These are phyloP conservation scores for Linyphia triangularis DNA, from an alignment of 2,888 invertebrate species.

Conservation along the genomic window DNA sequence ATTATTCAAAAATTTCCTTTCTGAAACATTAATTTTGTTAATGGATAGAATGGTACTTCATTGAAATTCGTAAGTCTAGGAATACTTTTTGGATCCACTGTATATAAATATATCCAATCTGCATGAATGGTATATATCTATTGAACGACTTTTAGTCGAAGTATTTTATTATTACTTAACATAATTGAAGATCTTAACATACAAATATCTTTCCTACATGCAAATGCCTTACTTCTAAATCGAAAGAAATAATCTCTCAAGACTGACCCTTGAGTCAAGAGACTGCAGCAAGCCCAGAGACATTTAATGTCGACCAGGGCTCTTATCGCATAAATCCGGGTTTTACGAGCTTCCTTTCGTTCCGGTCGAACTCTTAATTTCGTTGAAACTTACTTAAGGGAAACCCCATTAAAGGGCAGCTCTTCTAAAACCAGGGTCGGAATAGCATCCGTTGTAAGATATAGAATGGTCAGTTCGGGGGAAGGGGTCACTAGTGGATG, in stretches of 20 bases:
- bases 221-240: not conserved
- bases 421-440: conserved; percentile 48
- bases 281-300: not conserved
- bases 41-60: too few species aligned
- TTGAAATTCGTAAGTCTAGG: too few species aligned
- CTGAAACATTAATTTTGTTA: too few species aligned
- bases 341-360: conserved; percentile 57
- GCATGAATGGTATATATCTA: too few species aligned
- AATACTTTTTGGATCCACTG: too few species aligned
- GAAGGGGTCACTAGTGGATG: not conserved
- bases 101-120: too few species aligned
- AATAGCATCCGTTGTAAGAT: conserved; percentile 13
- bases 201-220: not conserved
- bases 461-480: conserved; percentile 37
- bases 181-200: not conserved
- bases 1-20: too few species aligned
- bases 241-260: not conserved
- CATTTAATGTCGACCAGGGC: conserved; percentile 29
- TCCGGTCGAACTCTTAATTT: conserved; percentile 53
- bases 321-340: conserved; percentile 62
- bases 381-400: conserved; percentile 58
- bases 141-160: too few species aligned
- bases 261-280: conserved; percentile 1
- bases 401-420: conserved; percentile 51
- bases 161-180: not conserved